Evolutionary conservation across 2,888 invertebrate species (phyloP).

Genomic region (Phorcus lineatus): DNA sequence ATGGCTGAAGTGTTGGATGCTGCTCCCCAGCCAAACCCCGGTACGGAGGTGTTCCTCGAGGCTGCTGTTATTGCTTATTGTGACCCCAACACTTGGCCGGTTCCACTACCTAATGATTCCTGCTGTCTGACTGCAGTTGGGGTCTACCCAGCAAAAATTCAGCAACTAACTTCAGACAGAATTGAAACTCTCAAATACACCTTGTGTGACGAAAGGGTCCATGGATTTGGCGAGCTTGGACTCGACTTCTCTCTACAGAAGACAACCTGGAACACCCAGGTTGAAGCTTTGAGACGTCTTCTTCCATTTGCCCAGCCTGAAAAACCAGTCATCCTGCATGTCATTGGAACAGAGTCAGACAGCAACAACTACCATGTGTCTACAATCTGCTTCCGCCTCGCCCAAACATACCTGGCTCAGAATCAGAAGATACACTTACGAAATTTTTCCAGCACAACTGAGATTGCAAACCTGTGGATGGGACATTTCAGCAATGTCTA

Average conservation of each 20-base stretch:
- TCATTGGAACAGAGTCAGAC: not conserved
- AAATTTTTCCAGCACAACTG: not conserved
- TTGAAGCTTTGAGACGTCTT: not conserved
- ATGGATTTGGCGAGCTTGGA: not conserved
- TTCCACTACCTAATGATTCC: not conserved
- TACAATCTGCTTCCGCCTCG: not conserved
- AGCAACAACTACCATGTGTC: not conserved
- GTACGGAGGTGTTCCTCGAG: not conserved
- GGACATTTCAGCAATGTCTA: not conserved
- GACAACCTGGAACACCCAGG: not conserved
- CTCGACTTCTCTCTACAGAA: not conserved
- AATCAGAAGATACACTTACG: not conserved
- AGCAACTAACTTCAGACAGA: not conserved
- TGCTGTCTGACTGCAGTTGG: not conserved
- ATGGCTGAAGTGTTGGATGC: not conserved
- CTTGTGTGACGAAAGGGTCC: not conserved
- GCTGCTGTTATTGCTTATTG: not conserved
- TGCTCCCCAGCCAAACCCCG: not conserved
- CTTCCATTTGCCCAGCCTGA: not conserved
- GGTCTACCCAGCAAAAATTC: not conserved
- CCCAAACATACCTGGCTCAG: not conserved
- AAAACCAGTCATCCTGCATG: not conserved
- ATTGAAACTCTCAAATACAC: not conserved
- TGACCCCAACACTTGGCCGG: not conserved
- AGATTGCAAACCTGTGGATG: not conserved